Base-by-base conservation (phyloP, 2,113 vertebrate genomes). In the Myotis davidii region DNA sequence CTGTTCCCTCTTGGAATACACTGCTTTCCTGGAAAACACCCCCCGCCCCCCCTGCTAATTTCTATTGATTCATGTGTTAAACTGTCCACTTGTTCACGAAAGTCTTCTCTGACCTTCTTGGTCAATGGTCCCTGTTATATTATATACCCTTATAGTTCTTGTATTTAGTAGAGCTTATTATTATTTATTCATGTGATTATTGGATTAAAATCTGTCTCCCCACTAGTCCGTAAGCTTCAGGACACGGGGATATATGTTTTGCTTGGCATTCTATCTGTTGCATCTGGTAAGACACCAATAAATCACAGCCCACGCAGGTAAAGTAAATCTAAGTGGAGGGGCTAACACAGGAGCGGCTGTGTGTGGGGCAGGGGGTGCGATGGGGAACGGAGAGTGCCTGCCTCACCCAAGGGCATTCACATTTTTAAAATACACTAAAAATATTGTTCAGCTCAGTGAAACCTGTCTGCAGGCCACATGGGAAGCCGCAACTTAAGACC, bases 311-410 rank as follows among this genome's bases (percentile, higher is more conserved):
- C 61, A 32, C 9, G 52, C 9, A 27, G 48, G 45, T 45, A 79
- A 77, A 45, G 45, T 32, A 45, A 76, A 50, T 69, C 50, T 39
- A 39, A 13, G 25, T 12, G 13, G 9, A 0, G 4, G 45, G 13
- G 32, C 61, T 45, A 42, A 86, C 59, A 18, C 29, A 48, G 65
- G 2, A 34, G 42, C 3, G 1, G 48, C 9, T 81, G 17, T 86
- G 50, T 39, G 37, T 39, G 6, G 37, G 18, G 11, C 0, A 0
- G 18, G 6, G 25, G 18, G 10, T 4, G 2, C 25, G 18, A 11
- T 37, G 32, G 45, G 50, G 82, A 77, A 21, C 25, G 2, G 50
- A 92, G 45, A 77, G 42, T 1, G 0, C 17, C 29, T 2, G n/a
- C 67, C 52, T 92, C 54, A 12, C n/a, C 25, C 73, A 54, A 50